Conservation (phyloP, 2,113 vertebrate genomes). For the Tetrao urogallus region DNA sequence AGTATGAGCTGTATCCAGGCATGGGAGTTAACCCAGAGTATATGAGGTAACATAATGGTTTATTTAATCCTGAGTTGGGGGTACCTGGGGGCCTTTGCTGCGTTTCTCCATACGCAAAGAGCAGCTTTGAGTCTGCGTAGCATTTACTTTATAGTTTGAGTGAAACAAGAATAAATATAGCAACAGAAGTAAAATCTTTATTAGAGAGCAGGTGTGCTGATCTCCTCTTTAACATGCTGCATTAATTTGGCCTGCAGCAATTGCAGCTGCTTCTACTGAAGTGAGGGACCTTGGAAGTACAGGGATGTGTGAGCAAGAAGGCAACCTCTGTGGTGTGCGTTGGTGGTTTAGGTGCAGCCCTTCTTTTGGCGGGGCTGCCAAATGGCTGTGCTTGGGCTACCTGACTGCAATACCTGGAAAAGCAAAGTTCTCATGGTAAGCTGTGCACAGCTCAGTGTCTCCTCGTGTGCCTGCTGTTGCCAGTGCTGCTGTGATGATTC, state of each 20-base stretch:
- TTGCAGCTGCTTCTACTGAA: slow-evolving; percentile 47
- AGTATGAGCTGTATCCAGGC: slow-evolving; percentile 17
- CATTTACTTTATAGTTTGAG: slow-evolving; percentile 19
- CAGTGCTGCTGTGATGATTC: neutral
- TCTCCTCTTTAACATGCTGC: slow-evolving; percentile 19
- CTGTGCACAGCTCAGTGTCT: neutral
- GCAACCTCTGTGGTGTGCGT: accelerated
- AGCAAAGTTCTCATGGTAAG: neutral
- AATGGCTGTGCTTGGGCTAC: accelerated
- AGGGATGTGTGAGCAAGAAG: neutral
- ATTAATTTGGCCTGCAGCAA: slow-evolving; percentile 27
- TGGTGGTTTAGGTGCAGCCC: neutral
- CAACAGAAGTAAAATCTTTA: slow-evolving; percentile 24
- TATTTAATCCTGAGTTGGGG: slow-evolving; percentile 42
- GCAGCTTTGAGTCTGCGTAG: neutral
- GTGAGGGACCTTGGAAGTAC: neutral
- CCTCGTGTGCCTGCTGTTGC: accelerated
- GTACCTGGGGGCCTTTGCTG: slow-evolving; percentile 4
- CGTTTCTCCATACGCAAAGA: slow-evolving; percentile 38
- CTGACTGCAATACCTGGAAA: neutral
- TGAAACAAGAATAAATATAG: slow-evolving; percentile 42
- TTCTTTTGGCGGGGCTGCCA: neutral
- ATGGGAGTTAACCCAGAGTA: slow-evolving; percentile 58
- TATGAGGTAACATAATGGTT: slow-evolving; percentile 56
- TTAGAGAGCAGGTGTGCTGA: slow-evolving; percentile 58